phyloP scores from a whole-genome alignment of 2,113 vertebrate genomes.

The Parotia lawesii region DNA sequence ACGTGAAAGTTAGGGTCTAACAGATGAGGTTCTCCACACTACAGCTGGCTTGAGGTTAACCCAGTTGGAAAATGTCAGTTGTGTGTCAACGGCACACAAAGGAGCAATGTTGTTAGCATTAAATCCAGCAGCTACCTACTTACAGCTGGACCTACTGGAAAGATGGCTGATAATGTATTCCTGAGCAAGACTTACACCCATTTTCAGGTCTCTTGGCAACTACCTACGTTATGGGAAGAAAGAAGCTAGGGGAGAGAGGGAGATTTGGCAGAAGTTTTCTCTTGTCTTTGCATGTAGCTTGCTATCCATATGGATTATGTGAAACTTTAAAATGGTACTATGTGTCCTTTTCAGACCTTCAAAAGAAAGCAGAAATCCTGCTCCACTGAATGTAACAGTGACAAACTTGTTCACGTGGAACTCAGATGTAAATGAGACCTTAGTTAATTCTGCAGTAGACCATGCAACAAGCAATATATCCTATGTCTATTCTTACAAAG shows the following conservation, averaged over 20 bases:
- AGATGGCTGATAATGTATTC: background rate
- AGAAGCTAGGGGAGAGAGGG: background rate
- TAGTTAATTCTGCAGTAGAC: accelerated
- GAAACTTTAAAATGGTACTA: background rate
- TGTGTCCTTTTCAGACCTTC: background rate
- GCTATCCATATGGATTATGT: background rate
- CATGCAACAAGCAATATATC: accelerated
- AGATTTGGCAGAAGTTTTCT: background rate
- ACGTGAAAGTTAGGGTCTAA: background rate
- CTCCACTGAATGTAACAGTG: accelerated
- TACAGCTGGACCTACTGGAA: background rate
- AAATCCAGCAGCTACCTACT: background rate
- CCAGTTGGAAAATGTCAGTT: background rate
- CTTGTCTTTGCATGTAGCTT: background rate
- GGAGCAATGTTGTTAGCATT: background rate
- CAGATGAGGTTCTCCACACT: background rate
- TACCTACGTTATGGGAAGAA: background rate
- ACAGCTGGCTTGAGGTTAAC: background rate
- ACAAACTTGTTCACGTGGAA: background rate
- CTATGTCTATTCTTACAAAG: accelerated
- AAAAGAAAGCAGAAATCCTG: accelerated
- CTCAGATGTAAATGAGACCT: accelerated
- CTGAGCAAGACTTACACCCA: background rate
- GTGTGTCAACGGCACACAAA: background rate
- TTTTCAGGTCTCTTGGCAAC: background rate